Evolutionary conservation across 1,140 invertebrate species (phyloP).

Genomic region (Linepithema humile): DNA sequence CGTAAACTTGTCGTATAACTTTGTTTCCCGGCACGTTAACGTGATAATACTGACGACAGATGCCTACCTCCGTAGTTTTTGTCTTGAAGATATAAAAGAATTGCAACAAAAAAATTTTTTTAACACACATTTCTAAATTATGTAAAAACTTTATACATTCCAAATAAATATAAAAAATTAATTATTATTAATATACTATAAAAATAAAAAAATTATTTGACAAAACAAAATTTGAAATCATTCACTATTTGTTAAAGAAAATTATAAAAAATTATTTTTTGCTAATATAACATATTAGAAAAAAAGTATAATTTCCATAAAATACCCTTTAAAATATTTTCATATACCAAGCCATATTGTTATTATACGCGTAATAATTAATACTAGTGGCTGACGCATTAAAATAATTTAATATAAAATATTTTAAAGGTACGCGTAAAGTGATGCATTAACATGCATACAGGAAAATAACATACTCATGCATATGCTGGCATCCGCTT

Average conservation of each 20-base stretch:
- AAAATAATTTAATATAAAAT: neutral
- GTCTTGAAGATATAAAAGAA: neutral
- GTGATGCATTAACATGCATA: neutral
- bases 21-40: neutral
- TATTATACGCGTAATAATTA: neutral
- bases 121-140: too few species aligned
- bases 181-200: neutral
- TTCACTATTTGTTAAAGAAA: neutral
- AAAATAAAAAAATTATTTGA: neutral
- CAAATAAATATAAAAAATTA: neutral
- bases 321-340: neutral
- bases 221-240: neutral
- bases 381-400: neutral
- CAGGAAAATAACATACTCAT: too few species aligned
- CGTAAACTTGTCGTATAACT: conserved; percentile 31
- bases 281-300: neutral
- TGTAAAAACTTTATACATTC: neutral
- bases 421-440: neutral
- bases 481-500: too few species aligned
- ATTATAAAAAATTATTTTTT: neutral
- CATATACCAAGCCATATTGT: neutral
- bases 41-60: neutral
- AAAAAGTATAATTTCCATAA: neutral
- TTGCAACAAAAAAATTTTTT: neutral
- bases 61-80: neutral